These are phyloP conservation scores for Drosophila nigrodunni DNA, from an alignment of 1,140 invertebrate genomes.

Conservation along the genomic window DNA sequence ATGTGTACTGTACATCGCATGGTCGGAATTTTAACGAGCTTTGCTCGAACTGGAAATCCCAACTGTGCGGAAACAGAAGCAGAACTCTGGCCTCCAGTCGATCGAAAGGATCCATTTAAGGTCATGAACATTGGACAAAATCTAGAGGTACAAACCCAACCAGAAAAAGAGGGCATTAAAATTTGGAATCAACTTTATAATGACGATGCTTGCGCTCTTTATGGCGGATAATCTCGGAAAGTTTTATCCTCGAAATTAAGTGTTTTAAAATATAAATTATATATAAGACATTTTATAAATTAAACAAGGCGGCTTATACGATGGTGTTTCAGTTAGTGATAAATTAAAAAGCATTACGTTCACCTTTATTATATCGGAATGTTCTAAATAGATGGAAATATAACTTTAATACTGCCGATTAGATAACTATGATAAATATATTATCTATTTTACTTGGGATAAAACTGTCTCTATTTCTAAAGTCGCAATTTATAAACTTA, in stretches of 20 bases:
- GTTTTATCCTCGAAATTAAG: background rate
- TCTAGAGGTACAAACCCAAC: slow-evolving; percentile 36
- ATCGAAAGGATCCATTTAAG: slow-evolving; percentile 44
- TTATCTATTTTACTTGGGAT: too few species aligned
- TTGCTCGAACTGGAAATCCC: slow-evolving; percentile 82
- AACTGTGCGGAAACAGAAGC: slow-evolving; percentile 57
- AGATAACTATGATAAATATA: too few species aligned
- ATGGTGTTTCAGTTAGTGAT: too few species aligned
- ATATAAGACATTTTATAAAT: too few species aligned
- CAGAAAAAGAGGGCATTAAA: slow-evolving; percentile 59
- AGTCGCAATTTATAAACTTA: too few species aligned
- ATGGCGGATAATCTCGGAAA: slow-evolving; percentile 14
- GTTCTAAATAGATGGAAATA: too few species aligned
- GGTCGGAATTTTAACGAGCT: slow-evolving; percentile 83
- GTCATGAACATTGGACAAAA: slow-evolving; percentile 58
- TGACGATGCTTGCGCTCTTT: slow-evolving; percentile 20
- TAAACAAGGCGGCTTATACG: too few species aligned
- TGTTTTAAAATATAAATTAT: background rate
- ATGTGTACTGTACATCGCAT: slow-evolving; percentile 74
- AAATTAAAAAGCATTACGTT: too few species aligned
- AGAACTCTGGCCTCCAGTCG: slow-evolving; percentile 47
- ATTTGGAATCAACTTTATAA: slow-evolving; percentile 64
- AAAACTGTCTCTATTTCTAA: too few species aligned
- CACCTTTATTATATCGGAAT: too few species aligned
- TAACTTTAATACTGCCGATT: too few species aligned